phyloP scores from a whole-genome alignment of 30 jellyfish, hydroid and myxozoan genomes.

The Aurelia aurita region DNA sequence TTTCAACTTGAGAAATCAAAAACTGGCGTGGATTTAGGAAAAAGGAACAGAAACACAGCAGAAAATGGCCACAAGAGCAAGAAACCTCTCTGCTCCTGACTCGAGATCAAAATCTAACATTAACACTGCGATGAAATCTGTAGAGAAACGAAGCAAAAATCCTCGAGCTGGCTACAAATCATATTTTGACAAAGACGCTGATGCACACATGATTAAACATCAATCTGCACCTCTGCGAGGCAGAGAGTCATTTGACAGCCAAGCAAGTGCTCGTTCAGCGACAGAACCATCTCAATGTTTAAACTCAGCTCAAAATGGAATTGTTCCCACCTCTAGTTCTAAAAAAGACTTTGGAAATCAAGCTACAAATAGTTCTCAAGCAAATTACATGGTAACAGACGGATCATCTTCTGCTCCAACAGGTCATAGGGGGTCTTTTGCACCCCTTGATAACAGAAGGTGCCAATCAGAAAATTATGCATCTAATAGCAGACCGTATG shows the following conservation, averaged over 20 bases:
- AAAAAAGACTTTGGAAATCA: background rate
- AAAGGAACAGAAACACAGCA: too few relatives aligned
- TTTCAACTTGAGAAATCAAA: too few relatives aligned
- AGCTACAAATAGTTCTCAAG: background rate
- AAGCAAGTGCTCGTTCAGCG: slow-evolving; percentile 1
- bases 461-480: background rate
- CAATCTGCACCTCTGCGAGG: slow-evolving; percentile 16
- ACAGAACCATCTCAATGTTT: background rate
- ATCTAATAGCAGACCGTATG: background rate
- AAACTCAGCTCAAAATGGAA: background rate
- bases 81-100: background rate
- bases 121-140: background rate
- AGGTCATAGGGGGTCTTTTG: too few relatives aligned
- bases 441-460: too few relatives aligned
- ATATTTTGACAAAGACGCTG: slow-evolving; percentile 14
- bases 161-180: slow-evolving; percentile 53
- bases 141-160: slow-evolving; percentile 38
- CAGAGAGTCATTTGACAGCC: background rate
- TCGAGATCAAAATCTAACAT: background rate
- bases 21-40: too few relatives aligned
- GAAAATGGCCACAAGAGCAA: background rate
- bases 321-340: background rate
- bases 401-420: background rate
- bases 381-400: background rate
- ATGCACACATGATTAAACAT: background rate